A percentile compares a stretch with the other conserved stretches of the same genome.
These are phyloP conservation scores for Chrysolina oricalcia DNA, from an alignment of 2,888 invertebrate genomes.

Conservation along the genomic window DNA sequence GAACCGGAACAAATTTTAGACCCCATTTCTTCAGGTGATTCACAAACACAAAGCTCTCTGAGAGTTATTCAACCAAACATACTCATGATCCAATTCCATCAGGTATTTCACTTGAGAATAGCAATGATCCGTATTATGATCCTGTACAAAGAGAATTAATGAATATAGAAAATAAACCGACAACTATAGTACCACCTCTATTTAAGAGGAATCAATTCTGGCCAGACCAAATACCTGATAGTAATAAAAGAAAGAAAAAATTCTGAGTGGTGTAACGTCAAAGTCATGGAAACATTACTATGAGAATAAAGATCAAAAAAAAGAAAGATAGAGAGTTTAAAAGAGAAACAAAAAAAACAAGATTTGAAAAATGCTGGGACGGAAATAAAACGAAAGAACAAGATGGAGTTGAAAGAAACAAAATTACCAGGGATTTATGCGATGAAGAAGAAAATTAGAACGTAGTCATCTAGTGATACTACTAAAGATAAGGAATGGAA, in stretches of 20 bases:
- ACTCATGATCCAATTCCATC: background rate
- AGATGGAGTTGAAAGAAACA: background rate
- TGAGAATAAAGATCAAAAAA: background rate
- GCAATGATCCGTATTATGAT: background rate
- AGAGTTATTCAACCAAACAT: background rate
- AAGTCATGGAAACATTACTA: background rate
- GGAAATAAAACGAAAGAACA: background rate
- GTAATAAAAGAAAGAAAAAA: background rate
- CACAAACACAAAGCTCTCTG: background rate
- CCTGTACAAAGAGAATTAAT: background rate
- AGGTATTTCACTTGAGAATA: background rate
- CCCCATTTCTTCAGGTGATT: background rate
- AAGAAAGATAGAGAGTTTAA: background rate
- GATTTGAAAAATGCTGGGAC: background rate
- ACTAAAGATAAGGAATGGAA: too few relatives aligned
- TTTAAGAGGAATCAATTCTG: too few relatives aligned
- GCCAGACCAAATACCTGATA: background rate
- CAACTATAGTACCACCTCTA: background rate
- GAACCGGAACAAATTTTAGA: background rate
- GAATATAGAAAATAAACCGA: background rate
- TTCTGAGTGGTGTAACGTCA: background rate
- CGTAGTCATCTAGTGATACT: too few relatives aligned
- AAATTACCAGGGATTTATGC: too few relatives aligned
- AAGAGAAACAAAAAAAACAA: background rate
- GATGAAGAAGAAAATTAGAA: too few relatives aligned